Evolutionary conservation across 2,888 invertebrate species (phyloP), one percentile per base, ranked within the genome.

Genomic region (Phortica okadai): DNA sequence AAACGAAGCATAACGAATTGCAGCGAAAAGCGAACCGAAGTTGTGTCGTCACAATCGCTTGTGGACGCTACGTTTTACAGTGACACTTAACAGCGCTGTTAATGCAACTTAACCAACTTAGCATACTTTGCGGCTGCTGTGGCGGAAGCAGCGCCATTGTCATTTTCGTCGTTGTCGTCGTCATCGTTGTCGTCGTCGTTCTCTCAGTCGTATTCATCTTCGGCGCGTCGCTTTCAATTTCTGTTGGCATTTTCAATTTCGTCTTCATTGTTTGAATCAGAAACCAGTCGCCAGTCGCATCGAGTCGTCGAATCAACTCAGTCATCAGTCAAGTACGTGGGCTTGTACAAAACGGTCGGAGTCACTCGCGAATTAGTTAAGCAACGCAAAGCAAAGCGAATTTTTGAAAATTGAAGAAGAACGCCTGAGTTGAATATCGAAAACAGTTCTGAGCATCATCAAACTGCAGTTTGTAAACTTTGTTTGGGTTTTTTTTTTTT

Each of bases 81-180:
- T 1, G 33, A 33, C 1, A 33, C 33, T 1, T 2, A 62, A 56
- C 21, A 11, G 33, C 64, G 5, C 77, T 81, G 82, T 82, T 64
- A 56, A 81, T 82, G 77, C 79, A 81, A 82, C 80, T 81, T 79
- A 81, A 82, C 75, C 82, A 78, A 76, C 45, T n/a, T n/a, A n/a
- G n/a, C n/a, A n/a, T n/a, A n/a, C n/a, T n/a, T 7, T n/a, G 77
- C 76, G 76, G 75, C 73, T 74, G 81, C 79, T 76, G 76, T 75
- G 66, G 66, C 42, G 11, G 41, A 10, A 41, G 11, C 33, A 66
- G 66, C 58, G 59, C 66, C 74, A 77, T 82, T 82, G 82, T 78
- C 82, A 21, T 59, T n/a, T 59, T 11, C 81, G 81, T 82, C 81
- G 82, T 82, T 81, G 81, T 79, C 45, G 25, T 10, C 64, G 64